Base-by-base conservation (phyloP, 2,888 invertebrate species). In the Hydrotaea cyrtoneurina region DNA sequence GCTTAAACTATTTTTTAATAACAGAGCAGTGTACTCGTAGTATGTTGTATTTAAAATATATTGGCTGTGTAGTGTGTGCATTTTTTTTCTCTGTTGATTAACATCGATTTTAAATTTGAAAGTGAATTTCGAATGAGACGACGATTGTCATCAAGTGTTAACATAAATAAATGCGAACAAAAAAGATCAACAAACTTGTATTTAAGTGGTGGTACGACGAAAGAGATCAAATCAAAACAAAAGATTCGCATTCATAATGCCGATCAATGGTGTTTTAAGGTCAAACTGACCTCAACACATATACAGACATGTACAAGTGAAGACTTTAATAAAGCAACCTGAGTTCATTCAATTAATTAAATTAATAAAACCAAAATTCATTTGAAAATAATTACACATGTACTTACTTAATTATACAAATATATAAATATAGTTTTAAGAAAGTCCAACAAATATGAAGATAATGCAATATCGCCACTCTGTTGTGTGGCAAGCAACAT, bases 401-500 rank as follows among this genome's bases (percentile, higher is more conserved):
- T 8, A 36, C 36, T 5, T 36, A 36, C 36, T 3, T n/a, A n/a
- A n/a, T n/a, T n/a, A n/a, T n/a, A n/a, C n/a, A 36, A 39, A 17
- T 39, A 39, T n/a, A n/a, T n/a, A n/a, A 17, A 64, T 10, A 5
- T 64, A 64, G 39, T n/a, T 59, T 26, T 59, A 59, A 26, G 59
- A 59, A 59, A 19, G 26, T 26, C 13, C 43, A 73, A 53, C 72
- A 72, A 50, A n/a, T 36, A 59, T 62, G 59, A 57, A 69, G 15
- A 43, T 46, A n/a, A 1, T 7, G 21, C 69, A 46, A 21, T 19
- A 36, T 21, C 72, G 50, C 76, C 72, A 50, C 76, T 86, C 66
- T 77, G 78, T 66, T 77, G 78, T 80, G 86, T 81, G 82, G 86
- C 84, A 89, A 88, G 90, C 89, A 91, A 90, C 88, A 83, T 82